Evolutionary conservation across 1,140 invertebrate species (phyloP).

Genomic region (Oreohelix idahoensis): DNA sequence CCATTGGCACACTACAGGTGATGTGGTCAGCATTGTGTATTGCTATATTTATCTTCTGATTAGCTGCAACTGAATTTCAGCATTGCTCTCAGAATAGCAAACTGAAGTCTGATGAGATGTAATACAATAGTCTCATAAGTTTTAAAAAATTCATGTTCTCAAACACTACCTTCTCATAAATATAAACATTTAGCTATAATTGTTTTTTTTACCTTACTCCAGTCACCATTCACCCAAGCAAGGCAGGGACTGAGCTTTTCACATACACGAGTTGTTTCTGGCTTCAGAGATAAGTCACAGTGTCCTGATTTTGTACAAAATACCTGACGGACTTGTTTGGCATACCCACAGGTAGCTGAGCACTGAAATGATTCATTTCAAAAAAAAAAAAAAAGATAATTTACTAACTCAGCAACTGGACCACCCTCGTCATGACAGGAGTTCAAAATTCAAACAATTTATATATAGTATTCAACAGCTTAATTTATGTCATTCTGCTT

Average conservation of each 20-base stretch:
- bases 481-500: no score
- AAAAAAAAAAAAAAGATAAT: background rate
- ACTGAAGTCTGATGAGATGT: no score
- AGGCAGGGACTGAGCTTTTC: constrained; percentile 59
- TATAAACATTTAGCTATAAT: no score
- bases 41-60: no score
- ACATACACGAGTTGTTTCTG: constrained; percentile 58
- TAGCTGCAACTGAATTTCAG: no score
- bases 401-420: background rate
- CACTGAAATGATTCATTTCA: constrained; percentile 63
- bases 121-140: no score
- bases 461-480: no score
- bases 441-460: constrained; percentile 1
- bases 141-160: no score
- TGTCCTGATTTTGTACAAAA: constrained; percentile 58
- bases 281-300: constrained; percentile 68
- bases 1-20: no score
- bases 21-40: no score
- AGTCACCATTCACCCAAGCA: constrained; percentile 72
- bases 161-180: no score
- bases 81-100: no score
- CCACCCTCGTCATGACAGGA: background rate
- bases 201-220: constrained; percentile 70
- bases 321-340: constrained; percentile 62
- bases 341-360: constrained; percentile 70